Percentiles rank a stretch among this genome's conserved stretches.
phyloP scores from a whole-genome alignment of 2,888 invertebrate species.

The Galerucella pusilla region DNA sequence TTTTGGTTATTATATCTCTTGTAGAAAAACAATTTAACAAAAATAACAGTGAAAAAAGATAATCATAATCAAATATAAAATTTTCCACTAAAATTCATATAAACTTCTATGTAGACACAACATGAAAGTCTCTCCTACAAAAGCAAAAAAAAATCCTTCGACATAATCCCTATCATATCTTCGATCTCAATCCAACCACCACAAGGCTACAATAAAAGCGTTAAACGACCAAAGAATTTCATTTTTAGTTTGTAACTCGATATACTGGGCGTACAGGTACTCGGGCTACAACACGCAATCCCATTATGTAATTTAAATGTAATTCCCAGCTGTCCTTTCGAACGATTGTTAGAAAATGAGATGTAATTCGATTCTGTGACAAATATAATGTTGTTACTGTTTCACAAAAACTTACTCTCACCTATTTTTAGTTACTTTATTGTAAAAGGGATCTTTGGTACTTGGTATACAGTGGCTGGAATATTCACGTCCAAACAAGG shows the following conservation, averaged over 20 bases:
- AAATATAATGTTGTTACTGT: constrained; percentile 50
- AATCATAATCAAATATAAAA: no score
- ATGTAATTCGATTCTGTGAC: constrained; percentile 48
- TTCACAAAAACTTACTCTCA: constrained; percentile 54
- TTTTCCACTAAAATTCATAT: no score
- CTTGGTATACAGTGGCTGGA: not conserved
- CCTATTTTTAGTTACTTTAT: constrained; percentile 45
- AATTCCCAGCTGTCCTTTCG: constrained; percentile 43
- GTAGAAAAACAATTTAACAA: no score
- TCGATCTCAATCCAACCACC: constrained; percentile 24
- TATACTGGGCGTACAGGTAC: constrained; percentile 41
- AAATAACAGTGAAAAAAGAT: no score
- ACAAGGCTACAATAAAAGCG: constrained; percentile 31
- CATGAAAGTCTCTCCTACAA: not conserved
- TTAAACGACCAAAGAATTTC: constrained; percentile 27
- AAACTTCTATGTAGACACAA: no score
- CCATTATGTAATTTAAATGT: constrained; percentile 46
- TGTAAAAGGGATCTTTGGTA: not conserved
- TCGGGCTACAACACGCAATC: constrained; percentile 40
- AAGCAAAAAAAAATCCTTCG: not conserved
- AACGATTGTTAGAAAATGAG: constrained; percentile 37
- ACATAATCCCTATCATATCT: constrained; percentile 33
- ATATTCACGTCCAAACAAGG: not conserved
- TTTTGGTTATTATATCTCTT: no score
- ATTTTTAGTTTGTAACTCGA: constrained; percentile 36